These are phyloP conservation scores for Lagria hirta DNA, from an alignment of 2,888 invertebrate genomes.

Conservation along the genomic window DNA sequence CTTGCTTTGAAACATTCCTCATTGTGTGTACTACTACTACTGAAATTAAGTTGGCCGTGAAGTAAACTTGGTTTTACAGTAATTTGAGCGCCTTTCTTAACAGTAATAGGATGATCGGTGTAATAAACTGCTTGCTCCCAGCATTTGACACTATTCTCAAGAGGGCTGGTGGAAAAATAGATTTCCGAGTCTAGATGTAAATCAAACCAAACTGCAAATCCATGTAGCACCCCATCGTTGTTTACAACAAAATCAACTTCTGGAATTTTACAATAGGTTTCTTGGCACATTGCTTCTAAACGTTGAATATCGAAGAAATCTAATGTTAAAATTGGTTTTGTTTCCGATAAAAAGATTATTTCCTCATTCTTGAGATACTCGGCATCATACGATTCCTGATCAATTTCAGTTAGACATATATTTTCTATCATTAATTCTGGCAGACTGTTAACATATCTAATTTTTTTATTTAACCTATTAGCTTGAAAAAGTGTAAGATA, in stretches of 20 bases:
- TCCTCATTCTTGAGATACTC: slow-evolving; percentile 64
- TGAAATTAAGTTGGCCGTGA: slow-evolving; percentile 37
- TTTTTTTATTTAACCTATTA: slow-evolving; percentile 50
- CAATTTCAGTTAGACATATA: slow-evolving; percentile 46
- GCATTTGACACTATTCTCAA: slow-evolving; percentile 58
- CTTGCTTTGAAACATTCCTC: slow-evolving; percentile 40
- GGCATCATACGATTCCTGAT: slow-evolving; percentile 67
- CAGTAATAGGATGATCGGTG: slow-evolving; percentile 53
- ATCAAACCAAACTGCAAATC: slow-evolving; percentile 73
- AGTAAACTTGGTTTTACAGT: slow-evolving; percentile 44
- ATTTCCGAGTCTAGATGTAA: slow-evolving; percentile 66
- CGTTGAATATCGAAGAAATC: slow-evolving; percentile 64
- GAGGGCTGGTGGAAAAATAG: slow-evolving; percentile 64
- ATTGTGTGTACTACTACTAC: slow-evolving; percentile 3
- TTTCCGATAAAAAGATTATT: slow-evolving; percentile 62
- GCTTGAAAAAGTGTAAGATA: slow-evolving; percentile 66
- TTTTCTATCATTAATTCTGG: slow-evolving; percentile 43
- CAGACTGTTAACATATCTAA: slow-evolving; percentile 47
- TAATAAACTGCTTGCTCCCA: slow-evolving; percentile 81
- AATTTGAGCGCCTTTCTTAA: slow-evolving; percentile 31
- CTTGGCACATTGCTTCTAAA: no score
- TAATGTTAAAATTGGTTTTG: slow-evolving; percentile 59
- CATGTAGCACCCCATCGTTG: slow-evolving; percentile 62
- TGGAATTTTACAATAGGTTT: not conserved
- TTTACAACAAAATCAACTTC: slow-evolving; percentile 3